Conservation (phyloP, 2,113 vertebrate species). For the Catagonus wagneri region DNA sequence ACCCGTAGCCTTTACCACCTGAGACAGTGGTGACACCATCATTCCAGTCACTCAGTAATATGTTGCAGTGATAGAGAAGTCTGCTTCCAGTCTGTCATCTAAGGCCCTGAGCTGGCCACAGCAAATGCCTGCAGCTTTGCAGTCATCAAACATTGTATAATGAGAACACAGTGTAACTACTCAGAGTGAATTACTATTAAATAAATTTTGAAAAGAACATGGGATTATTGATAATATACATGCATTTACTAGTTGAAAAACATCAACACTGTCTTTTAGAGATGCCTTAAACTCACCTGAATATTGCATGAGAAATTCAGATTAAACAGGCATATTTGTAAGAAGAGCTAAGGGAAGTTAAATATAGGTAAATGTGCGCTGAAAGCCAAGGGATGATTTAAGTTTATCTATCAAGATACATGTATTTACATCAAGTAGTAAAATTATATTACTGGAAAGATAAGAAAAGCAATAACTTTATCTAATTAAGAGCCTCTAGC, state of each 20-base stretch:
- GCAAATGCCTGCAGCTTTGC: neutral
- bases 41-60: neutral
- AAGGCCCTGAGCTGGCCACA: neutral
- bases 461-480: neutral
- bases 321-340: neutral
- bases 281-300: neutral
- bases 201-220: neutral
- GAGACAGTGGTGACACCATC: neutral
- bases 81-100: neutral
- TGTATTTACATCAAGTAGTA: neutral
- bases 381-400: neutral
- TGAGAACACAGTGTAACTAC: neutral
- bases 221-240: neutral
- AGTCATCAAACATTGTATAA: neutral
- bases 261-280: neutral
- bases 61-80: neutral
- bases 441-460: neutral
- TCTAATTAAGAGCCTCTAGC: neutral
- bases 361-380: neutral
- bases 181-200: neutral
- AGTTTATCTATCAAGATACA: neutral
- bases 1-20: neutral
- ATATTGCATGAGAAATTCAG: neutral
- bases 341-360: neutral
- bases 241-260: neutral